phyloP scores from a whole-genome alignment of 2,888 invertebrate genomes.

The Sphinx pinastri region DNA sequence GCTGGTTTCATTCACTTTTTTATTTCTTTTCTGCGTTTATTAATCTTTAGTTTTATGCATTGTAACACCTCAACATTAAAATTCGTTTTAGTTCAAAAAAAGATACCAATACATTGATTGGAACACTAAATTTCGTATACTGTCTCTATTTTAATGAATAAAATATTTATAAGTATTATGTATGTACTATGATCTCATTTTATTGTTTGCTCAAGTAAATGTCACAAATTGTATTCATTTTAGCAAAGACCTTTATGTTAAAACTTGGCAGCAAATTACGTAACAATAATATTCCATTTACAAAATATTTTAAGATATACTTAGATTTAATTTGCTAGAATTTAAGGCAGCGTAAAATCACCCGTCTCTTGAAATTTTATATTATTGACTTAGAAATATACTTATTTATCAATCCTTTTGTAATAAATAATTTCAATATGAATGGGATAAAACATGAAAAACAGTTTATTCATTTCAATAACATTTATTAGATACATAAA shows the following conservation, averaged over 20 bases:
- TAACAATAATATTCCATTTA: constrained; percentile 79
- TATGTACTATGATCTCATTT: constrained; percentile 54
- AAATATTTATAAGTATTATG: constrained; percentile 10
- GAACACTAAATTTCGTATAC: too few species aligned
- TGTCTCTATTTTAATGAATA: too few species aligned
- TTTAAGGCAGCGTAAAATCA: constrained; percentile 80
- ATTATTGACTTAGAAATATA: constrained; percentile 84
- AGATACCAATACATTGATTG: too few species aligned
- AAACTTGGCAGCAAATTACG: constrained; percentile 42
- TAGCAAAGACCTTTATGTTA: constrained; percentile 28
- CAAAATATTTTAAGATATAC: constrained; percentile 76
- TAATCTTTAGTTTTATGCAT: neutral
- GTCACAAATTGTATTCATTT: constrained; percentile 29
- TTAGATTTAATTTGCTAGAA: constrained; percentile 72
- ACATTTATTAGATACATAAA: constrained; percentile 62
- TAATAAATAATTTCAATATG: constrained; percentile 79
- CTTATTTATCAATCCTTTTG: constrained; percentile 82
- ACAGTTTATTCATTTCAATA: constrained; percentile 59
- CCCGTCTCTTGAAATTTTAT: constrained; percentile 84
- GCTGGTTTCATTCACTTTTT: constrained; percentile 29
- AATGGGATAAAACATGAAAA: constrained; percentile 71
- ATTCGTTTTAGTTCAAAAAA: too few species aligned
- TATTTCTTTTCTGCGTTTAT: constrained; percentile 18
- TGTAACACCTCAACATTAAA: neutral
- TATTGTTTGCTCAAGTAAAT: constrained; percentile 51